Conservation (phyloP, 2,888 invertebrate genomes). For the Stenoptilia bipunctidactyla region DNA sequence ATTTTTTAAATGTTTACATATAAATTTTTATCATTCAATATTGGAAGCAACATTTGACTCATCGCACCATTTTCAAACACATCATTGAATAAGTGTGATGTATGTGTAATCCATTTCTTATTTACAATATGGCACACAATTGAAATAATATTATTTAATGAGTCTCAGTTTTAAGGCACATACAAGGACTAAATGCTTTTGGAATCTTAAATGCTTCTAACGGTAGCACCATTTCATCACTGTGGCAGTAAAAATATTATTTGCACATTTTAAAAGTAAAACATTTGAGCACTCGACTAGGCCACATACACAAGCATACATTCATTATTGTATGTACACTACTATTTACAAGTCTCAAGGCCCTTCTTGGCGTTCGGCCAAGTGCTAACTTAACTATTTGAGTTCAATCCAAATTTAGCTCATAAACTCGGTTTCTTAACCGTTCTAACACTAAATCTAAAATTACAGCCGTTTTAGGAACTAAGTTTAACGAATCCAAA, state of each 20-base stretch:
- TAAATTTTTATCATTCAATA: background rate
- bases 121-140: conserved; percentile 22
- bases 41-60: background rate
- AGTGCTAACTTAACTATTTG: background rate
- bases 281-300: too few relatives aligned
- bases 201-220: too few relatives aligned
- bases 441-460: background rate
- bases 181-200: background rate
- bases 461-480: conserved; percentile 48
- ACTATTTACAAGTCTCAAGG: too few relatives aligned
- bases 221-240: too few relatives aligned
- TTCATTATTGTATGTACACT: too few relatives aligned
- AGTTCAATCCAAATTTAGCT: conserved; percentile 1
- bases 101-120: conserved; percentile 19
- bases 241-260: too few relatives aligned
- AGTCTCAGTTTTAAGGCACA: conserved; percentile 2
- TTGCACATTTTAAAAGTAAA: too few relatives aligned
- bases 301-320: too few relatives aligned
- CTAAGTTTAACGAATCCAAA: conserved; percentile 56
- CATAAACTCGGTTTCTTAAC: background rate
- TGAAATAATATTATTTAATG: too few relatives aligned
- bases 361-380: background rate
- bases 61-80: background rate
- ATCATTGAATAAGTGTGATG: conserved; percentile 24
- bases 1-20: too few relatives aligned